Evolutionary conservation across 2,113 vertebrate species (phyloP).

Genomic region (Anarhynchus alexandrinus): DNA sequence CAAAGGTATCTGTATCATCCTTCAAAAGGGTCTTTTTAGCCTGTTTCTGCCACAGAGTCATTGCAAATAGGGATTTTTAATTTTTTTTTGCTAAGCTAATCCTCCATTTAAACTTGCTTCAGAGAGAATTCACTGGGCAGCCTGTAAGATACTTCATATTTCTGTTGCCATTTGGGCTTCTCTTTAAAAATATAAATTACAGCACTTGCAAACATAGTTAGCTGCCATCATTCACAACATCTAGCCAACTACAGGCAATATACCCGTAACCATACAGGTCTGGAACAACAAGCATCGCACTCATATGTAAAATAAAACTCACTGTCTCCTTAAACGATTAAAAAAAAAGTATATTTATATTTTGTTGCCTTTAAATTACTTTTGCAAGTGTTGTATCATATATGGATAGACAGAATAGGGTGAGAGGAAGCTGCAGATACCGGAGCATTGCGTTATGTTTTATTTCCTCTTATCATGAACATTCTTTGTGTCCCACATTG

Average conservation of each 20-base stretch:
- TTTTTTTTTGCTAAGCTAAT: not conserved
- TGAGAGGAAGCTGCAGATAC: not conserved
- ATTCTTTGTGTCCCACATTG: not conserved
- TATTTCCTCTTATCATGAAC: not conserved
- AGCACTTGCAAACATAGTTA: slow-evolving; percentile 42
- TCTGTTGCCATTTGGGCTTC: slow-evolving; percentile 30
- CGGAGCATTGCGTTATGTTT: not conserved
- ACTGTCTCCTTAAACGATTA: slow-evolving; percentile 28
- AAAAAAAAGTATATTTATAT: slow-evolving; percentile 21
- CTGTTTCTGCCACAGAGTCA: not conserved
- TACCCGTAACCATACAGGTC: slow-evolving; percentile 37
- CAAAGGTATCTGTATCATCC: not conserved
- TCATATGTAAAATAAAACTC: slow-evolving; percentile 46
- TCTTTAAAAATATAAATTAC: slow-evolving; percentile 51
- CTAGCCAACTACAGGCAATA: slow-evolving; percentile 38
- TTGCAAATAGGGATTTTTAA: not conserved
- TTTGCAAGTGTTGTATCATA: not conserved
- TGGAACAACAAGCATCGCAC: slow-evolving; percentile 44
- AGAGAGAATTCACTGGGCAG: slow-evolving; percentile 44
- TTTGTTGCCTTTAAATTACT: slow-evolving; percentile 35
- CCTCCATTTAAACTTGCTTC: not conserved
- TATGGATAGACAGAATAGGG: not conserved
- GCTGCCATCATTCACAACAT: slow-evolving; percentile 49
- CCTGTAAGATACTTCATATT: slow-evolving; percentile 38
- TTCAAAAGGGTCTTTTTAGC: not conserved